Evolutionary conservation across 2,888 invertebrate species (phyloP), one percentile per base, ranked within the genome.

Genomic region (Caenorhabditis drosophilae): DNA sequence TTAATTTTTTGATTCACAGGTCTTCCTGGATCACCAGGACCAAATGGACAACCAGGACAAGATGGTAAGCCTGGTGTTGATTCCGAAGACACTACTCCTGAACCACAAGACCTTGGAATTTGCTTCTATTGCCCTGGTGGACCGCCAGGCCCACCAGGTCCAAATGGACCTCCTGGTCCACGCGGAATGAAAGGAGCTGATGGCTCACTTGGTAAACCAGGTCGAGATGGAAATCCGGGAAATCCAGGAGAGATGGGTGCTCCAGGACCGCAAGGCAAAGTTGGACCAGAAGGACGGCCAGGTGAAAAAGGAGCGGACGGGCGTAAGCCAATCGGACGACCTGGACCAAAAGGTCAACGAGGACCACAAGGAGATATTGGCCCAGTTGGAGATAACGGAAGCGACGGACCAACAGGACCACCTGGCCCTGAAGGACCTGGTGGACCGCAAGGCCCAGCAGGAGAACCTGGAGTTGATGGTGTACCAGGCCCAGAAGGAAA

Each of bases 271-370:
- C 54, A 53, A 40, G 80, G 75, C 48, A 57, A 60, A 42, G 50
- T 22, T 9, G 75, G 75, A 60, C 64, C 67, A 40, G 70, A 66
- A 9, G 75, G 80, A 49, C 67, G 69, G 7, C 64, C 67, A 25
- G 79, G 79, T 48, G 79, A 80, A 64, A 80, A 79, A 62, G 81
- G 81, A 58, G 72, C 58, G 46, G 81, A 81, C 50, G 78, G 76
- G 18, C 53, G 78, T 36, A 76, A 81, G 41, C 79, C 77, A 25
- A 75, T 81, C 47, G 81, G 81, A 45, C 56, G 78, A 15, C 79
- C 78, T 38, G 81, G 81, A 50, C 74, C 79, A 26, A 75, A 75
- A 54, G 81, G 81, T 62, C 73, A 61, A 40, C 67, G 75, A 36
- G 80, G 80, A 53, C 67, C 71, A 31, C 69, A 64, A 52, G 78